A percentile compares a stretch with the other conserved stretches of the same genome.
phyloP scores from a whole-genome alignment of 2,888 invertebrate species.

The Mimas tiliae region DNA sequence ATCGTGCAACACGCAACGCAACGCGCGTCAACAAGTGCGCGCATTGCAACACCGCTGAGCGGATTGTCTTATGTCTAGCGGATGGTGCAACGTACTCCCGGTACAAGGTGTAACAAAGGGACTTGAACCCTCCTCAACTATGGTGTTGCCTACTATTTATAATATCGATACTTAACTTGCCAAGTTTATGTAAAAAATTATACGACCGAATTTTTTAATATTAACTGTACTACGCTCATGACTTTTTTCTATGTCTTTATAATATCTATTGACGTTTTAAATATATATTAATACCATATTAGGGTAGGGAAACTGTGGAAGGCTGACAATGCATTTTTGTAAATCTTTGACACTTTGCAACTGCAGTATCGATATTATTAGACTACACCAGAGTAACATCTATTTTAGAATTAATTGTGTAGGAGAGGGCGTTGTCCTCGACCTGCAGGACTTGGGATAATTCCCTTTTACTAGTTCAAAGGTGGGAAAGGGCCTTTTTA shows the following conservation, averaged over 20 bases:
- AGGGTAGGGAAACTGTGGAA: neutral
- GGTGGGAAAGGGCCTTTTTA: conserved; percentile 3
- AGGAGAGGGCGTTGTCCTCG: neutral
- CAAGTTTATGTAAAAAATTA: neutral
- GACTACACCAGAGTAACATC: neutral
- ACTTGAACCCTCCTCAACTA: neutral
- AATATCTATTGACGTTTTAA: neutral
- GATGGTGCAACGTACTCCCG: conserved; percentile 2
- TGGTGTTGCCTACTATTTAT: neutral
- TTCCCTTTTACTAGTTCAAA: neutral
- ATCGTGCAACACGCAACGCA: neutral
- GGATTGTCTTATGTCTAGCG: neutral
- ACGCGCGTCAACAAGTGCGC: neutral
- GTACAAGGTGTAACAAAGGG: neutral
- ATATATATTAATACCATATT: neutral
- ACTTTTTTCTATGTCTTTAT: neutral
- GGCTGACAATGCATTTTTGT: neutral
- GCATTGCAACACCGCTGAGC: conserved; percentile 8
- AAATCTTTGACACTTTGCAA: neutral
- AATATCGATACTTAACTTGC: neutral
- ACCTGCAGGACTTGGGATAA: neutral
- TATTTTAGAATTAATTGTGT: conserved; percentile 6
- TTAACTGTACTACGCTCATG: neutral
- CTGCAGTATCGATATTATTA: conserved; percentile 2
- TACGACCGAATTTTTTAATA: neutral